Evolutionary conservation across 92 coral and sea anemone species (phyloP), one percentile per base, ranked within the genome.

Genomic region (Virgularia gustaviana): DNA sequence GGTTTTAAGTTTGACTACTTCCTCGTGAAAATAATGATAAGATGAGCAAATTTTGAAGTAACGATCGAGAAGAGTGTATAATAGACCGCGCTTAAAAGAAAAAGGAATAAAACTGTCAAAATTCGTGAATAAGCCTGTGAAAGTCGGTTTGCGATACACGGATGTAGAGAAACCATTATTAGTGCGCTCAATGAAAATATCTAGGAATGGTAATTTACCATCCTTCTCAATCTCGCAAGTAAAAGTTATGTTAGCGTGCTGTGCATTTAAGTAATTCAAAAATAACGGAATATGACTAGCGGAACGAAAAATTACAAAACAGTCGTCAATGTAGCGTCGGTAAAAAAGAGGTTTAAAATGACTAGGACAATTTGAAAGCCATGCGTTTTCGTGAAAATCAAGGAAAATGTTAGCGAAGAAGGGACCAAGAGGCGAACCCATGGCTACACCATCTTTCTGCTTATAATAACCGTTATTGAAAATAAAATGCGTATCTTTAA

Each of bases 381-480:
- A 67, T 2, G 6, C 12, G 6, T 30, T 12, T n/a, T 67, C 75
- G 30, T 6, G 38, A 16, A 9, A 25, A 45, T 0, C 3, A 18
- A 67, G 34, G 36, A 67, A 44, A 2, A 20, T 15, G 57, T 65
- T 41, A 16, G 55, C 73, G 4, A 65, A 19, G 15, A 41, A 5
- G 29, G 73, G 73, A 9, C 33, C 55, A 16, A 3, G 11, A 15
- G 73, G 55, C 1, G 55, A 65, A 0, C 73, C 73, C 73, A 65
- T 65, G 11, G 73, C 73, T 18, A 64, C 53, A 27, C 72, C 72
- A 64, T 35, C 72, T 3, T 36, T 19, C 22, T 64, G 72, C 20
- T 64, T 18, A 20, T 64, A 64, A 39, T 36, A 12, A 19, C 24
- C 12, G 27, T 49, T 49, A 19, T 64, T 64, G 25, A 35, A 64